A percentile compares a stretch with the other conserved stretches of the same genome.
Evolutionary conservation across 2,113 vertebrate species (phyloP).

Genomic region (Cebidichthys violaceus): DNA sequence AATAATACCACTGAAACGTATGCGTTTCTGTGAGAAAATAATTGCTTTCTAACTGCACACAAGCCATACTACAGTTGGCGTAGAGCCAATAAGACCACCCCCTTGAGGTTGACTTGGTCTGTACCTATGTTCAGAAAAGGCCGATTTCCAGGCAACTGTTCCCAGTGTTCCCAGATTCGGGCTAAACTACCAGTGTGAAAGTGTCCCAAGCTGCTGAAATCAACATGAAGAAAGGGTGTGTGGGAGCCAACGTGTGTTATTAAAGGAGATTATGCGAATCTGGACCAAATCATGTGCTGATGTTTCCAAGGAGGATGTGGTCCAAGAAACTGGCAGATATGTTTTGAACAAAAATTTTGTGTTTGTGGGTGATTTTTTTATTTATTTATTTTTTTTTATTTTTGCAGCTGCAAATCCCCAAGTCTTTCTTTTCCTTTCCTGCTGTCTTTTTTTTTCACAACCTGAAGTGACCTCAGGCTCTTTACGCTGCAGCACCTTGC

Average conservation of each 20-base stretch:
- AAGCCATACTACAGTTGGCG: neutral
- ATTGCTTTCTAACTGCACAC: neutral
- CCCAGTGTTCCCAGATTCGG: neutral
- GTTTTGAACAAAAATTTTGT: conserved; percentile 12
- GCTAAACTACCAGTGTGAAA: conserved; percentile 62
- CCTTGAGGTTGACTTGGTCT: neutral
- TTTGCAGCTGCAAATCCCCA: conserved; percentile 9
- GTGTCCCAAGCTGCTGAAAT: conserved; percentile 55
- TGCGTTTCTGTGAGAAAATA: neutral
- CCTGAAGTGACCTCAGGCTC: conserved; percentile 33
- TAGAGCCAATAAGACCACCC: neutral
- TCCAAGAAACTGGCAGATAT: conserved; percentile 31
- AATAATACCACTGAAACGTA: neutral
- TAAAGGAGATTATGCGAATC: conserved; percentile 56
- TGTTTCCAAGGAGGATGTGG: conserved; percentile 42
- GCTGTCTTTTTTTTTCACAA: conserved; percentile 33
- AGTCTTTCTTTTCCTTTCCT: conserved; percentile 32
- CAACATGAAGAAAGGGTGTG: conserved; percentile 18
- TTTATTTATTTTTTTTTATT: conserved; percentile 24
- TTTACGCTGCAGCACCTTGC: conserved; percentile 39
- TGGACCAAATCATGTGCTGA: conserved; percentile 57
- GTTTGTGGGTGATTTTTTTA: conserved; percentile 29
- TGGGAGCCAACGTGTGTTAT: conserved; percentile 42
- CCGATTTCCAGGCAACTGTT: neutral
- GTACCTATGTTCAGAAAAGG: neutral